Percentiles rank a stretch among this genome's conserved stretches.
phyloP scores from a whole-genome alignment of 2,888 invertebrate species.

The Brachycybe producta region DNA sequence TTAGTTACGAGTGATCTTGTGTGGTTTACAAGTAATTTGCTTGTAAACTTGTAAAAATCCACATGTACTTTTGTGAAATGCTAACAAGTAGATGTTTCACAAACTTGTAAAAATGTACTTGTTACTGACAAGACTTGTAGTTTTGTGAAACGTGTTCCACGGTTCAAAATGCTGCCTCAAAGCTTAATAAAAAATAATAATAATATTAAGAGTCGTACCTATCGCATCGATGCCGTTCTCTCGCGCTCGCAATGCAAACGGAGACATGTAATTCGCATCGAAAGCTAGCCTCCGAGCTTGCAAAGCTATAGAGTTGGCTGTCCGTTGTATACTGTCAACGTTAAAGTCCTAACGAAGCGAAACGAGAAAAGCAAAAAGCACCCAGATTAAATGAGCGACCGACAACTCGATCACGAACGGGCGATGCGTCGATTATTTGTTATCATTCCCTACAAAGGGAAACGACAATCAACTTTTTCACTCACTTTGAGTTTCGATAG shows the following conservation, averaged over 20 bases:
- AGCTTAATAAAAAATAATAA: neutral
- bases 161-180: too few species aligned
- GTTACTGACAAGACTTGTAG: too few species aligned
- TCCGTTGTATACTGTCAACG: slow-evolving; percentile 52
- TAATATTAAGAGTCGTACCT: slow-evolving; percentile 45
- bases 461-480: slow-evolving; percentile 4
- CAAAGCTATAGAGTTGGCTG: slow-evolving; percentile 87
- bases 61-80: too few species aligned
- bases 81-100: too few species aligned
- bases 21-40: too few species aligned
- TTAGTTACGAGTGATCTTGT: too few species aligned
- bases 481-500: slow-evolving; percentile 45
- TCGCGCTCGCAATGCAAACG: slow-evolving; percentile 84
- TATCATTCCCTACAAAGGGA: too few species aligned
- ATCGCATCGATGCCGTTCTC: slow-evolving; percentile 85
- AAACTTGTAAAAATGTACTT: too few species aligned
- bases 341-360: slow-evolving; percentile 28
- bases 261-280: slow-evolving; percentile 88
- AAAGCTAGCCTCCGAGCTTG: slow-evolving; percentile 89
- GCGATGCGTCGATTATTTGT: too few species aligned
- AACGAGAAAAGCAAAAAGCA: slow-evolving; percentile 1
- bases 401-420: too few species aligned
- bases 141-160: too few species aligned
- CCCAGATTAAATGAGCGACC: slow-evolving; percentile 26
- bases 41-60: too few species aligned